Evolutionary conservation across 2,888 invertebrate species (phyloP), one percentile per base, ranked within the genome.

Genomic region (Eretmocerus hayati): DNA sequence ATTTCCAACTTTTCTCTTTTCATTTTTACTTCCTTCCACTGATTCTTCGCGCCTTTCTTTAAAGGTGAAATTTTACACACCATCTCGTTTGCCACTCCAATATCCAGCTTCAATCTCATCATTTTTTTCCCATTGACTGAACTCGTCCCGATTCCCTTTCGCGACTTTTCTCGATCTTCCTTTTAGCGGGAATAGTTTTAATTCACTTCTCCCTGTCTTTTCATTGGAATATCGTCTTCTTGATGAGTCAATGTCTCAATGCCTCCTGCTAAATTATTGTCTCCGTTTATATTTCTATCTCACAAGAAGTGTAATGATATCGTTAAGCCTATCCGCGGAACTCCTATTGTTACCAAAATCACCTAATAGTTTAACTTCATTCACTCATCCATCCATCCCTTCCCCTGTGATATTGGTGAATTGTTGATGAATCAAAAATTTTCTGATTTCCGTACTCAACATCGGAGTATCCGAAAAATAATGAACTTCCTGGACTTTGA

Each of bases 41-140:
- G 16, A 16, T 19, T 31, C 18, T 32, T 32, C 42, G 20, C 32
- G 5, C 13, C 1, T 22, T 40, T 8, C 36, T 13, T 5, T 13
- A 2, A 16, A 26, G 30, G 30, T 9, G 36, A 37, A 45, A 53
- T 45, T 53, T 53, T 42, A 53, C 44, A 47, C 45, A 33, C 38
- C 46, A 47, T 54, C 48, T 48, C 26, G 35, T 30, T 36, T 22
- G 22, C 46, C 45, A 45, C 36, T 46, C 36, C 42, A 32, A 21
- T 48, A 36, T 31, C 13, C 36, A 30, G 5, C 32, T 33, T 43
- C 22, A 31, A 40, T 46, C 32, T 46, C 22, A 37, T 43, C 42
- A 51, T 49, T 52, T 33, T 45, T 48, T 52, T 47, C 36, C 47
- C 42, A 38, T 47, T 50, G 46, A 46, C 43, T 45, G 44, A 48